Percentiles rank a stretch among this genome's conserved stretches.
Evolutionary conservation across 1,140 invertebrate genomes (phyloP).

Genomic region (Helicorthomorpha holstii): DNA sequence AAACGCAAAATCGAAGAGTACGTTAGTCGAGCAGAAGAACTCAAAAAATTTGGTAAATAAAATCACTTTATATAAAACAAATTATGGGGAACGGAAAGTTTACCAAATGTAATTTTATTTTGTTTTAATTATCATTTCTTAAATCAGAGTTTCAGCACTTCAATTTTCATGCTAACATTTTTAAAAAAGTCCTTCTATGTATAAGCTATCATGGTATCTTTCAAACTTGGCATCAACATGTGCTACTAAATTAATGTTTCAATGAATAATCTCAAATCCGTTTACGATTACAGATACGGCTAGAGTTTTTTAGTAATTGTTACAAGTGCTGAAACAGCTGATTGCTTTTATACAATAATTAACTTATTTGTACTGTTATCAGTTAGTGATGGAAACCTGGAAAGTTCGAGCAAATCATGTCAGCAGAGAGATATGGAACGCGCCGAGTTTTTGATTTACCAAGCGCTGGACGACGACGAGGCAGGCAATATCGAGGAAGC

Average conservation of each 20-base stretch:
- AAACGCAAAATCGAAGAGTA: background rate
- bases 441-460: constrained; percentile 64
- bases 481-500: constrained; percentile 53
- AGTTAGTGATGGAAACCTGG: constrained; percentile 7
- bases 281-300: constrained; percentile 13
- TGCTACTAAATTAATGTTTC: too few species aligned
- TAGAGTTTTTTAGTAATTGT: constrained; percentile 14
- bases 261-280: too few species aligned
- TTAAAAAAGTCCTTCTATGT: too few species aligned
- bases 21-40: background rate
- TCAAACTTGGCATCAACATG: too few species aligned
- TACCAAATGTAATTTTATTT: too few species aligned
- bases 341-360: constrained; percentile 17
- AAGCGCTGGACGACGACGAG: constrained; percentile 77
- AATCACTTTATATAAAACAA: background rate
- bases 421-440: constrained; percentile 35
- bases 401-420: constrained; percentile 13
- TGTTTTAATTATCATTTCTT: too few species aligned
- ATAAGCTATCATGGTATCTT: too few species aligned
- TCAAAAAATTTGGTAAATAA: background rate
- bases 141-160: too few species aligned
- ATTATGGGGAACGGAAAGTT: background rate
- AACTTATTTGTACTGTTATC: constrained; percentile 3
- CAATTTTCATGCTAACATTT: too few species aligned
- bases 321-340: constrained; percentile 16